Evolutionary conservation across 2,888 invertebrate genomes (phyloP).

Genomic region (Strigamia maritima): DNA sequence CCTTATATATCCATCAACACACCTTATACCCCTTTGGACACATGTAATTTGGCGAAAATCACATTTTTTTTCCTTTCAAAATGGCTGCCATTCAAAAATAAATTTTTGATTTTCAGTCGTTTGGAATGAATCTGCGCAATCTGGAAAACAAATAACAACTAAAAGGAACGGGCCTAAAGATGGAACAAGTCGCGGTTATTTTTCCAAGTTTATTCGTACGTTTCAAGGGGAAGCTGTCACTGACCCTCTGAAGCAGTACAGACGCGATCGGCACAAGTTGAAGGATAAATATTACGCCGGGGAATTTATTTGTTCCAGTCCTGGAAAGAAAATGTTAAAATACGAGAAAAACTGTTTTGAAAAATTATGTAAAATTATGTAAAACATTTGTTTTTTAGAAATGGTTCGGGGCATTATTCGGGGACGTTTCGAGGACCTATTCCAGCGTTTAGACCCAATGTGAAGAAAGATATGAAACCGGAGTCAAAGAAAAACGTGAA

Average conservation of each 20-base stretch:
- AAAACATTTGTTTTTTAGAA: too few species aligned
- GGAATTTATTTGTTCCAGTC: too few species aligned
- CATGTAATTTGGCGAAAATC: too few species aligned
- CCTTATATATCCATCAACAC: too few species aligned
- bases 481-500: neutral
- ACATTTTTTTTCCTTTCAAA: too few species aligned
- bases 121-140: neutral
- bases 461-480: neutral
- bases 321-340: too few species aligned
- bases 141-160: neutral
- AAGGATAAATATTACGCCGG: neutral
- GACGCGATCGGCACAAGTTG: neutral
- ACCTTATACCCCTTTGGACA: too few species aligned
- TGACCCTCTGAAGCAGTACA: neutral
- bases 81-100: too few species aligned
- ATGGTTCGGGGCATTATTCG: constrained; percentile 7
- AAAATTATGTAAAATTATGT: too few species aligned
- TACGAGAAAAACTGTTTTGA: too few species aligned
- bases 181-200: neutral
- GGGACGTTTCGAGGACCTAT: neutral
- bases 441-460: neutral
- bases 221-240: neutral
- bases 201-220: neutral
- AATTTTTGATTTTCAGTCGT: too few species aligned
- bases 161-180: neutral